These are phyloP conservation scores for Leptobrachium leishanense DNA, from an alignment of 2,113 vertebrate species.

Conservation along the genomic window DNA sequence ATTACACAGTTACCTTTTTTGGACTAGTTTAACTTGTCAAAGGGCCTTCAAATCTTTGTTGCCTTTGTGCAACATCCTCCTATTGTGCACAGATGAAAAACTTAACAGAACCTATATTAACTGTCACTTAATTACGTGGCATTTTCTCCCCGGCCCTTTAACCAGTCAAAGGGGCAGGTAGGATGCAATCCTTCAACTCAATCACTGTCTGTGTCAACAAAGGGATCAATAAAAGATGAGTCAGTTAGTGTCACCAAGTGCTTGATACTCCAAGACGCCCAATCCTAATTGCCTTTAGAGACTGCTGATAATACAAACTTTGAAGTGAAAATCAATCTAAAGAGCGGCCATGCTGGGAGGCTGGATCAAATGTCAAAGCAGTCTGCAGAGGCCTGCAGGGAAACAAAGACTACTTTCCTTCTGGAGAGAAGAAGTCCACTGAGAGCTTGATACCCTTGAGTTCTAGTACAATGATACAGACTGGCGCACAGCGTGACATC, in stretches of 20 bases:
- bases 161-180: conserved; percentile 83
- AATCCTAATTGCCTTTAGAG: conserved; percentile 91
- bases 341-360: conserved; percentile 74
- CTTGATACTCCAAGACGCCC: conserved; percentile 84
- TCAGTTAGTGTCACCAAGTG: conserved; percentile 80
- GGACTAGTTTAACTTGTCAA: conserved; percentile 73
- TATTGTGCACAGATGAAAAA: conserved; percentile 71
- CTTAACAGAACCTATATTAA: conserved; percentile 88
- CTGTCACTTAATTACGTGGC: conserved; percentile 90
- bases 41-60: conserved; percentile 70
- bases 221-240: conserved; percentile 83
- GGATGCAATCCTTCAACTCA: conserved; percentile 77
- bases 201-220: conserved; percentile 83
- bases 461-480: conserved; percentile 72
- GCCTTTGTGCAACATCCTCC: conserved; percentile 71
- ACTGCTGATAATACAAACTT: conserved; percentile 85
- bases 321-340: conserved; percentile 89
- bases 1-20: conserved; percentile 72
- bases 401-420: conserved; percentile 71
- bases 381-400: conserved; percentile 70
- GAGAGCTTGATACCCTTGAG: conserved; percentile 70
- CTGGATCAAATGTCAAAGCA: conserved; percentile 71
- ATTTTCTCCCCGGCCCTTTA: conserved; percentile 81
- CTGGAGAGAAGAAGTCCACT: conserved; percentile 67
- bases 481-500: conserved; percentile 71